Evolutionary conservation across 2,888 invertebrate genomes (phyloP).

Genomic region (Athetis lepigone): DNA sequence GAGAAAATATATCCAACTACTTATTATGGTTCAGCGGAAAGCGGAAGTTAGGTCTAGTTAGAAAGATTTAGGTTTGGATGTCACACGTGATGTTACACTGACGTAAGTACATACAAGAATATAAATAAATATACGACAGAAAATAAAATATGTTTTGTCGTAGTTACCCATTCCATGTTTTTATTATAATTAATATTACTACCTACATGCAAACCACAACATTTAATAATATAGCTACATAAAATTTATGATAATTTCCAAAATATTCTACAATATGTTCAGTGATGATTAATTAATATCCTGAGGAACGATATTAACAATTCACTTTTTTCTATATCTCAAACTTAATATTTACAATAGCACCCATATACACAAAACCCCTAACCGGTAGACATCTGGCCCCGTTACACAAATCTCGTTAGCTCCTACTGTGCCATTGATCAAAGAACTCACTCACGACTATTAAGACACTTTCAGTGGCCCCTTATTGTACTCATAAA

Average conservation of each 20-base stretch:
- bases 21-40: too few species aligned
- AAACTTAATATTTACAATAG: background rate
- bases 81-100: too few species aligned
- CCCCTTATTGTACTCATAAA: constrained; percentile 75
- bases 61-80: too few species aligned
- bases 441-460: constrained; percentile 69
- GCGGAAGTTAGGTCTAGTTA: too few species aligned
- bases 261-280: too few species aligned
- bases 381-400: constrained; percentile 71
- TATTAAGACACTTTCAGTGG: constrained; percentile 78
- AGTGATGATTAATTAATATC: constrained; percentile 23
- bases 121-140: background rate
- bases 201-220: too few species aligned
- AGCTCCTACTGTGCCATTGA: constrained; percentile 74
- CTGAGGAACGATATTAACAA: background rate
- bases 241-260: too few species aligned
- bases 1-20: too few species aligned
- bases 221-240: background rate
- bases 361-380: constrained; percentile 41
- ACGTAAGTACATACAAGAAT: background rate
- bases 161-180: background rate
- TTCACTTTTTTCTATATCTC: constrained; percentile 8
- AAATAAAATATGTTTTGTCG: background rate
- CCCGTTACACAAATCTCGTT: constrained; percentile 72
- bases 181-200: too few species aligned